phyloP scores from a whole-genome alignment of 2,888 invertebrate species.

The Parnassius smintheus region DNA sequence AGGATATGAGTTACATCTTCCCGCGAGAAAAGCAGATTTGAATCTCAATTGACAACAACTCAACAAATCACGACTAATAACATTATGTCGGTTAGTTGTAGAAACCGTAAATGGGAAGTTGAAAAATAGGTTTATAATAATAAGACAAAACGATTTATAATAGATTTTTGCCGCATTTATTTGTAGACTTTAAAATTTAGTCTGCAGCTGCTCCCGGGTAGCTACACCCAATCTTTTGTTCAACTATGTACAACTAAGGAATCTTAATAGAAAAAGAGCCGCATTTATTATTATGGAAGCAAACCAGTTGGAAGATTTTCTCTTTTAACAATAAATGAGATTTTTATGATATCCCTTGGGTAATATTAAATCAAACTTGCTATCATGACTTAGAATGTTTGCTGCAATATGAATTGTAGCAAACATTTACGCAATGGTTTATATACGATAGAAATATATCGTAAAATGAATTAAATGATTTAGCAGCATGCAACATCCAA shows the following conservation, averaged over 20 bases:
- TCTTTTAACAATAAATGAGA: background rate
- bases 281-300: no score
- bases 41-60: slow-evolving; percentile 1
- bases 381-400: no score
- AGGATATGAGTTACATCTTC: background rate
- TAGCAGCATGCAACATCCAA: background rate
- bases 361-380: slow-evolving; percentile 3
- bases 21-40: background rate
- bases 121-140: slow-evolving; percentile 18
- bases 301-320: no score
- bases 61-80: slow-evolving; percentile 13
- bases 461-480: background rate
- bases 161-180: background rate
- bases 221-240: background rate
- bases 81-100: slow-evolving; percentile 16
- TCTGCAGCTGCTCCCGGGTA: background rate
- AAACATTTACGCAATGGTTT: no score
- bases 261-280: no score
- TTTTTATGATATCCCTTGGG: background rate
- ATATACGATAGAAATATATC: no score
- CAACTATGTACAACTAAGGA: no score
- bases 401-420: no score
- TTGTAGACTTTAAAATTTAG: background rate
- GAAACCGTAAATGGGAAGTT: slow-evolving; percentile 20
- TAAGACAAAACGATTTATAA: slow-evolving; percentile 19